phyloP scores from a whole-genome alignment of 2,888 invertebrate genomes.

The Brachyopa scutellaris region DNA sequence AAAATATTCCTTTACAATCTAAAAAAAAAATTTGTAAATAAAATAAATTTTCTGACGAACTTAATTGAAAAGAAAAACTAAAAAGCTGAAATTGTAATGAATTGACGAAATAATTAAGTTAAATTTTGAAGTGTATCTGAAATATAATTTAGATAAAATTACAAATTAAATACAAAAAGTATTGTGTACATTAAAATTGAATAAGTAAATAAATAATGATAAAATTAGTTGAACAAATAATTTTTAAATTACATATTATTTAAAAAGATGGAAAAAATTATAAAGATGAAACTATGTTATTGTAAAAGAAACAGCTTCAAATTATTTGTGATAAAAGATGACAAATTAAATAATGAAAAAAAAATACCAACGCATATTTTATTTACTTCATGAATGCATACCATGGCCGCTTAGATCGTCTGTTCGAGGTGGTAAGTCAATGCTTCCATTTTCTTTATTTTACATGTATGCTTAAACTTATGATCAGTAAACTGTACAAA shows the following conservation, averaged over 20 bases:
- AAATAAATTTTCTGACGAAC: constrained; percentile 3
- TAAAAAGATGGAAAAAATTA: constrained; percentile 4
- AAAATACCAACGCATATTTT: too few relatives aligned
- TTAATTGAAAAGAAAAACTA: background rate
- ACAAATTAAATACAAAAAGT: constrained; percentile 8
- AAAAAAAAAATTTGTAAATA: constrained; percentile 22
- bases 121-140: constrained; percentile 13
- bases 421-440: too few relatives aligned
- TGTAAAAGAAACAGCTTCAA: constrained; percentile 72
- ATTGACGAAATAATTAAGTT: constrained; percentile 50
- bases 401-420: too few relatives aligned
- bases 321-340: constrained; percentile 72
- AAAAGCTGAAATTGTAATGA: constrained; percentile 34
- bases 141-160: constrained; percentile 9
- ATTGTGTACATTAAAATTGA: constrained; percentile 51
- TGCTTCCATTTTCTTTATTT: too few relatives aligned
- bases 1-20: background rate
- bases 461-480: too few relatives aligned
- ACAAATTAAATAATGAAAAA: constrained; percentile 64
- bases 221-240: constrained; percentile 38
- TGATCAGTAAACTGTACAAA: too few relatives aligned
- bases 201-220: constrained; percentile 20
- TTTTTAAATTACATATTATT: constrained; percentile 29
- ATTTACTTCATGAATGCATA: too few relatives aligned
- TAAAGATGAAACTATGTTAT: constrained; percentile 59